Evolutionary conservation across 2,888 invertebrate genomes (phyloP), one percentile per base, ranked within the genome.

Genomic region (Lasioglossum marginatum): DNA sequence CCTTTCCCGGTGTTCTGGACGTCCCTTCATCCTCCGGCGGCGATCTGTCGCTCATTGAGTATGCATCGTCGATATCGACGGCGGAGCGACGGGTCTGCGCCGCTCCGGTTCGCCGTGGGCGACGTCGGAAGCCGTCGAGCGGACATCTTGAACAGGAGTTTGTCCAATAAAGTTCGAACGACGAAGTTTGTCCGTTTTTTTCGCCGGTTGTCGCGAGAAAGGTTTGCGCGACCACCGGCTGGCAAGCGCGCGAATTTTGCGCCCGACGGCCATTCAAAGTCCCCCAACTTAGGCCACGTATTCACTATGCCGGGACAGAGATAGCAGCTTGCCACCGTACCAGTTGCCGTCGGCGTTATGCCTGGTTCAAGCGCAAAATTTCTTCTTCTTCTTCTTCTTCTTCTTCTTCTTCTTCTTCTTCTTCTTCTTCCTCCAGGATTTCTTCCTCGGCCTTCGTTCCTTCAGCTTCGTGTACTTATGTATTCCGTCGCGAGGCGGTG

Each of bases 31-130:
- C 90, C 84, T 82, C n/a, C 37, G 83, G 88, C 88, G 88, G 88
- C 90, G 90, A 91, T 91, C 88, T 86, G 89, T 88, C 89, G 89
- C 92, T 93, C 92, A 93, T 94, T 92, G 90, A 90, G 92, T 93
- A 93, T 94, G 92, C 93, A 93, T 92, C 93, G 89, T 89, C 92
- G 89, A 88, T 92, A 93, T 94, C 52, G 52, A 52, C 93, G 93
- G 92, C 93, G 89, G 78, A 70, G 87, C 89, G 84, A 52, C 52
- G 81, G 87, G 86, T 88, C 86, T 79, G 88, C 80, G 86, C 85
- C 19, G 34, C 83, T 34, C 23, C 63, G 60, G 72, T 68, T 80
- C 77, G 90, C 91, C 89, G 63, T 74, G 70, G 77, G 91, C 89
- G 12, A 88, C 86, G 87, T 89, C 91, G 90, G 88, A 88, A 91